A percentile compares a stretch with the other conserved stretches of the same genome.
Conservation (phyloP, 1,140 invertebrate species). For the Pseudomyrmex pallidus region DNA sequence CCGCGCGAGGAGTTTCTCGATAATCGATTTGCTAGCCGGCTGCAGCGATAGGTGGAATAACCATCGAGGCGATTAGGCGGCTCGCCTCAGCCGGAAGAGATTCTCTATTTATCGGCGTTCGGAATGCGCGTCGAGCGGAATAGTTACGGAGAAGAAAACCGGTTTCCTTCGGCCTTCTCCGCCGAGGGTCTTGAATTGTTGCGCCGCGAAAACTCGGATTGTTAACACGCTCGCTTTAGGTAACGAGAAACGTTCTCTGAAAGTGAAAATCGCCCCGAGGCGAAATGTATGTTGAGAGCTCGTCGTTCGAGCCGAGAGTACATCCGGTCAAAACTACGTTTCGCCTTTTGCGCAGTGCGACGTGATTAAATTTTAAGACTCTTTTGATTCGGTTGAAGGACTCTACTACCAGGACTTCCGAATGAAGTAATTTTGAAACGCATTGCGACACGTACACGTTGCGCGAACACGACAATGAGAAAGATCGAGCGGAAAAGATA, state of each 20-base stretch:
- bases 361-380: slow-evolving; percentile 68
- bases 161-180: not conserved
- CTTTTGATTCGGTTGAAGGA: slow-evolving; percentile 29
- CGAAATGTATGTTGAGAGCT: not conserved
- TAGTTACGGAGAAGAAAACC: slow-evolving; percentile 18
- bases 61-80: slow-evolving; percentile 50
- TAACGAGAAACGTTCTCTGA: too few species aligned
- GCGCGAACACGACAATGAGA: not conserved
- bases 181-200: not conserved
- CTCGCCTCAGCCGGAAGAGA: not conserved
- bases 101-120: not conserved
- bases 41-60: slow-evolving; percentile 9
- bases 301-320: not conserved
- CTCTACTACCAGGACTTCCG: not conserved
- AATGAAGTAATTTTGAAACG: slow-evolving; percentile 42
- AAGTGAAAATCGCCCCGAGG: too few species aligned
- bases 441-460: slow-evolving; percentile 32
- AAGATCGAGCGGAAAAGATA: not conserved
- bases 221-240: too few species aligned
- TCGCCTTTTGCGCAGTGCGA: not conserved
- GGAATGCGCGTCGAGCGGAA: slow-evolving; percentile 29
- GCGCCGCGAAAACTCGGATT: not conserved
- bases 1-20: slow-evolving; percentile 37
- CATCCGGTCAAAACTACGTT: not conserved
- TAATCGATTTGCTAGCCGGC: slow-evolving; percentile 58